Evolutionary conservation across 2,888 invertebrate species (phyloP).

Genomic region (Dicycla oo): DNA sequence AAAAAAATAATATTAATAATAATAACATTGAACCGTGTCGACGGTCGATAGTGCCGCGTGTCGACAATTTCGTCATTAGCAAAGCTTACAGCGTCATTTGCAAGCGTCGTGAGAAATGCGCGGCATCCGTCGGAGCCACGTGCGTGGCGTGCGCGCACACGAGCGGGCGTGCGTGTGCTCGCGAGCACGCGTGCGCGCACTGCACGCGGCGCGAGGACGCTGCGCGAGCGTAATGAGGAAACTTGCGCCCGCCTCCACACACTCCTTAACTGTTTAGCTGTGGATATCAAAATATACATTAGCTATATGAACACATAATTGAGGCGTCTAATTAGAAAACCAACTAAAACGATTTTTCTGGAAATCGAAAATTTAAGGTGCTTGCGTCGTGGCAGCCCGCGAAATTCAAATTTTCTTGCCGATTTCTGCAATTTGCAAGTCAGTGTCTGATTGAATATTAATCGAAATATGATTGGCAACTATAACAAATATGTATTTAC

Average conservation of each 20-base stretch:
- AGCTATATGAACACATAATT: too few relatives aligned
- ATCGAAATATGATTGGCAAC: too few relatives aligned
- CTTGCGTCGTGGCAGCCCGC: too few relatives aligned
- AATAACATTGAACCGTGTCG: constrained; percentile 70
- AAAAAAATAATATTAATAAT: constrained; percentile 76
- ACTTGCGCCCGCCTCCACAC: constrained; percentile 91
- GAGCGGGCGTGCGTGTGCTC: constrained; percentile 60
- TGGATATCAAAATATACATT: constrained; percentile 17
- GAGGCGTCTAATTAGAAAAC: background rate
- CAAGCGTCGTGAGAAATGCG: constrained; percentile 87
- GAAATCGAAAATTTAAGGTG: background rate
- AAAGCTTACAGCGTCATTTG: constrained; percentile 88
- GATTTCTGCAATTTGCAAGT: too few relatives aligned
- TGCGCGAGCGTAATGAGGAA: constrained; percentile 81
- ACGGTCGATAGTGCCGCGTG: constrained; percentile 77
- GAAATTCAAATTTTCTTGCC: too few relatives aligned
- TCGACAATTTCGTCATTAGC: constrained; percentile 86
- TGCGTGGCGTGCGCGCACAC: constrained; percentile 66
- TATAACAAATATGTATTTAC: too few relatives aligned
- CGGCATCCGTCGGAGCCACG: constrained; percentile 60
- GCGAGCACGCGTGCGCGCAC: constrained; percentile 32
- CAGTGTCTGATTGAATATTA: too few relatives aligned
- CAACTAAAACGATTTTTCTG: background rate
- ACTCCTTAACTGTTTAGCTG: constrained; percentile 90
- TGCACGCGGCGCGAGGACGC: constrained; percentile 92